A percentile compares a stretch with the other conserved stretches of the same genome.
phyloP scores from a whole-genome alignment of 2,113 vertebrate genomes.

The Bujurquina vittata region DNA sequence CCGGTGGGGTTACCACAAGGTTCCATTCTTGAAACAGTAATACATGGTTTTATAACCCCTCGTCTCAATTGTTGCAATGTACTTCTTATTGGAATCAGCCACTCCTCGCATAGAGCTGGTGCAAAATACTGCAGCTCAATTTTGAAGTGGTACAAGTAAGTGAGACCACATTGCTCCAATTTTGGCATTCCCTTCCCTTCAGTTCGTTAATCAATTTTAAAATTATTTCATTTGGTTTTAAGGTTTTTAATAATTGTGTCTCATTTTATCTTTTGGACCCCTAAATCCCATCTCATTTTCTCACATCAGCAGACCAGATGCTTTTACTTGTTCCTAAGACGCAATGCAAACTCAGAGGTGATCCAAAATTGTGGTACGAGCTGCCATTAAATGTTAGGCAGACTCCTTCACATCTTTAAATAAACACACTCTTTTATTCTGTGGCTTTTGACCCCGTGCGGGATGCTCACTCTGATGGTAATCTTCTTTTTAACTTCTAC shows the following conservation, averaged over 20 bases:
- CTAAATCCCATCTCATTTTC: too few relatives aligned
- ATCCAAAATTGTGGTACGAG: too few relatives aligned
- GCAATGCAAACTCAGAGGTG: too few relatives aligned
- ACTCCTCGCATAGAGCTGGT: neutral
- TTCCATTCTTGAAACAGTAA: neutral
- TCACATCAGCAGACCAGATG: too few relatives aligned
- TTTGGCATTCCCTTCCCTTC: neutral
- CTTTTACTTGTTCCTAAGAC: too few relatives aligned
- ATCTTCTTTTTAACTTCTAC: neutral
- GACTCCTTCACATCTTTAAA: too few relatives aligned
- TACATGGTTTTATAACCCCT: too few relatives aligned
- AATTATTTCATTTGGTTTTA: neutral
- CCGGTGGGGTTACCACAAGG: neutral
- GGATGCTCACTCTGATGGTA: rapidly evolving
- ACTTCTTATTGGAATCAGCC: neutral
- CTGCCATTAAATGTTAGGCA: too few relatives aligned
- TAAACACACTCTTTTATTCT: too few relatives aligned
- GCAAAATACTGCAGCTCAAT: rapidly evolving
- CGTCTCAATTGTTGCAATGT: neutral
- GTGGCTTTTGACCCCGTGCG: too few relatives aligned
- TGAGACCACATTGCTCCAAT: neutral
- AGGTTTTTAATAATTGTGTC: neutral
- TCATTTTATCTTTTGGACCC: neutral
- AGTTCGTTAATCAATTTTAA: neutral
- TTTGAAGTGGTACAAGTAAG: neutral